Conservation (phyloP, 2,888 invertebrate genomes). For the Cinara cedri region DNA sequence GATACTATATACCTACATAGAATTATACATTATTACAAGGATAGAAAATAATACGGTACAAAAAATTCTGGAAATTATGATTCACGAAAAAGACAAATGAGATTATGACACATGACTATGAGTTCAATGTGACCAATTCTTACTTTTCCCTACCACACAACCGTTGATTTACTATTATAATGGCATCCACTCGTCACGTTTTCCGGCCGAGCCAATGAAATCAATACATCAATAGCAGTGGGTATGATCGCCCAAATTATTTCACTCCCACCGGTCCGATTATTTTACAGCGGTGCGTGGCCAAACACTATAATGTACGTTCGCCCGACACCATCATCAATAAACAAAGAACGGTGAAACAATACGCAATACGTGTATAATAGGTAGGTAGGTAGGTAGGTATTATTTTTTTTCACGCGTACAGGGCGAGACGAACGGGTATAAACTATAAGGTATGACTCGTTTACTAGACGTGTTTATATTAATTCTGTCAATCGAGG, state of each 20-base stretch:
- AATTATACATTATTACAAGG: background rate
- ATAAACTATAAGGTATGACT: constrained; percentile 11
- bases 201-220: constrained; percentile 42
- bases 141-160: background rate
- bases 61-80: constrained; percentile 24
- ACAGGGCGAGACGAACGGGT: constrained; percentile 1
- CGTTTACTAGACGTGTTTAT: constrained; percentile 33
- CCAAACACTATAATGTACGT: background rate
- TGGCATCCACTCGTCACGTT: constrained; percentile 47
- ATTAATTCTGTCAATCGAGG: constrained; percentile 39
- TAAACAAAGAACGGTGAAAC: constrained; percentile 20
- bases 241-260: constrained; percentile 51
- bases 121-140: constrained; percentile 11
- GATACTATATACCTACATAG: background rate
- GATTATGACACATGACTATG: background rate
- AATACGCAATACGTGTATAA: constrained; percentile 17
- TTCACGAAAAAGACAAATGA: constrained; percentile 26
- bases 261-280: constrained; percentile 48
- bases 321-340: constrained; percentile 3
- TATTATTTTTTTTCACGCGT: constrained; percentile 29
- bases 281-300: background rate
- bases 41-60: background rate
- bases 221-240: constrained; percentile 46
- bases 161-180: background rate
- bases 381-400: no score